Base-by-base conservation (phyloP, 1,140 invertebrate genomes). In the Antheraea mylitta region DNA sequence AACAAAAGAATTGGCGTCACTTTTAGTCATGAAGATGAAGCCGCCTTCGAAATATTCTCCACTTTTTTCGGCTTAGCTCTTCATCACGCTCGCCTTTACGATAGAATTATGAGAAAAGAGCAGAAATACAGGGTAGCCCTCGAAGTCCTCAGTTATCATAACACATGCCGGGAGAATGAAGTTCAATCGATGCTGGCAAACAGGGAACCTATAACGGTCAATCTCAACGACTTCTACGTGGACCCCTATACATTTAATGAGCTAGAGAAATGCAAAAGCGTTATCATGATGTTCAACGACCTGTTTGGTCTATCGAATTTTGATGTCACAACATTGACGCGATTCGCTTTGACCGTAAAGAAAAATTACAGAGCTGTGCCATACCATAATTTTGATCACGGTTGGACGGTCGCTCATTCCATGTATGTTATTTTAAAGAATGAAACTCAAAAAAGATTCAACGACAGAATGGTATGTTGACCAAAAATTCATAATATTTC, bases 321-420 rank as follows among this genome's bases (percentile, higher is more conserved):
- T 80, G 94, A 95, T 76, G 80, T 91, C 18, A 91, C 92, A 64
- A 94, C 93, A 62, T 85, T 97, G 48, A 94, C 96, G 22, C 90
- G 95, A 66, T 98, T 98, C 81, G 94, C 95, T 7, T 81, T 98
- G 67, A 98, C 97, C 0, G 96, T 97, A 0, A 94, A 94, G 79
- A 97, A 97, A 81, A 98, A 97, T 89, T 98, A 98, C 83, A 90
- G 97, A 22, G 92, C 94, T 37, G 96, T 97, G 0, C 95, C 96
- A 0, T 97, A 97, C 81, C 97, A 98, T 86, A 98, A 98, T 87
- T 98, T 97, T 95, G 95, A 95, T 18, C 97, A 98, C 81, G 97
- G 96, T 0, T 98, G 97, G 93, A 95, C 96, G 7, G 97, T 98
- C 0, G 96, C 96, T 3, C 96, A 98, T 83, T 94, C 95, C 11